A percentile compares a stretch with the other conserved stretches of the same genome.
Evolutionary conservation across 53 echinoderm and acorn worm species (phyloP).

Genomic region (Crossaster papposus): DNA sequence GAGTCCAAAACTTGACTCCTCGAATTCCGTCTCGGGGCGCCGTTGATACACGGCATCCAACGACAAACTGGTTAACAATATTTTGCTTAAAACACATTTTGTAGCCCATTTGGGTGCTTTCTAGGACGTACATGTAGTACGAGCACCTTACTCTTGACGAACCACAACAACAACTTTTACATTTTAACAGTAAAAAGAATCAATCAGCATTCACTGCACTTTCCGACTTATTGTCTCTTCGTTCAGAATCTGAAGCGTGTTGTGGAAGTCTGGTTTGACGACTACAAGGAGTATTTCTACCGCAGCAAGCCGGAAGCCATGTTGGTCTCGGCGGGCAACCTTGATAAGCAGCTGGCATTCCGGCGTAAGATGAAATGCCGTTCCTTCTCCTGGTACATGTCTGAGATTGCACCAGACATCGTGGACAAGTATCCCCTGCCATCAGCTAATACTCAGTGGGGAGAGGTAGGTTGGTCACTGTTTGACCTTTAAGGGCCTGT

Average conservation of each 20-base stretch:
- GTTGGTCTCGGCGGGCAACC: constrained; percentile 74
- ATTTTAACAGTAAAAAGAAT: too few relatives aligned
- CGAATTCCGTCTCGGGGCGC: too few relatives aligned
- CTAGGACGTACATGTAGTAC: too few relatives aligned
- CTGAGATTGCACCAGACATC: constrained; percentile 92
- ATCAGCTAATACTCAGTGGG: constrained; percentile 81
- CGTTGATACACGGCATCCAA: too few relatives aligned
- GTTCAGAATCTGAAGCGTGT: constrained; percentile 86
- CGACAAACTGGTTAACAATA: too few relatives aligned
- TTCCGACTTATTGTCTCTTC: background rate
- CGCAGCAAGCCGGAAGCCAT: constrained; percentile 94
- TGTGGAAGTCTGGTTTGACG: constrained; percentile 98
- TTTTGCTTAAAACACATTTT: too few relatives aligned
- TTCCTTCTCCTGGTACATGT: constrained; percentile 90
- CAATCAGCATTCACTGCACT: too few relatives aligned
- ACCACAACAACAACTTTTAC: background rate
- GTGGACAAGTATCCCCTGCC: constrained; percentile 83
- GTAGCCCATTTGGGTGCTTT: too few relatives aligned
- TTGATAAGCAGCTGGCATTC: constrained; percentile 85
- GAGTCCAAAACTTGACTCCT: too few relatives aligned
- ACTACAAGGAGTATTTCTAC: constrained; percentile 98
- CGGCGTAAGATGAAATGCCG: constrained; percentile 73
- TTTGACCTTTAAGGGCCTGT: background rate
- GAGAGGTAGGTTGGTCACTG: constrained; percentile 71
- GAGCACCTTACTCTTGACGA: too few relatives aligned